phyloP scores from a whole-genome alignment of 2,797 vertebrate genomes.

The Pseudochirops cupreus region DNA sequence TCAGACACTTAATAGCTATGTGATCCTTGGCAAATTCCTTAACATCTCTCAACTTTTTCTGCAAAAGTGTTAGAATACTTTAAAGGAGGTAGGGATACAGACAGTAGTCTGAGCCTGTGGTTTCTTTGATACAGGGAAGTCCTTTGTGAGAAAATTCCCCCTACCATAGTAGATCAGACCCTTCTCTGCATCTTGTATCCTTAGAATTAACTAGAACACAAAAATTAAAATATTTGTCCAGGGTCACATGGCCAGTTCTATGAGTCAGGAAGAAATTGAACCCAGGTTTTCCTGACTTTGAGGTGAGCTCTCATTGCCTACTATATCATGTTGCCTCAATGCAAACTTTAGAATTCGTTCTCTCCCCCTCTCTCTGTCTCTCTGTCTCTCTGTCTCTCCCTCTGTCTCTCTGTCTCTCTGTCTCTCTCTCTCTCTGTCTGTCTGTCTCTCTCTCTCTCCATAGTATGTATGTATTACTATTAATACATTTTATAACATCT shows the following conservation, averaged over 20 bases:
- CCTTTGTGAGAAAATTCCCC: background rate
- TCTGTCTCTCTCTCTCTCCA: no score
- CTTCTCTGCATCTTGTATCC: background rate
- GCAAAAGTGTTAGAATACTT: background rate
- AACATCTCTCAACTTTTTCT: background rate
- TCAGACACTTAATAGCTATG: background rate
- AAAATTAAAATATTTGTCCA: background rate
- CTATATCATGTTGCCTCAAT: no score
- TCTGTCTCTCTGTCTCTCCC: no score
- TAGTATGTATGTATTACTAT: no score
- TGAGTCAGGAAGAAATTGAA: no score
- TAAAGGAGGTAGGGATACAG: background rate
- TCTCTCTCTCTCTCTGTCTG: no score
- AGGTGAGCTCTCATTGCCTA: no score
- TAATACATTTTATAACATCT: no score
- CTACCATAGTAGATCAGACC: background rate
- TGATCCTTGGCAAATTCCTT: background rate
- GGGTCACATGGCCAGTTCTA: background rate
- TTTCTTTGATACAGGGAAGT: background rate
- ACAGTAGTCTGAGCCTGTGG: background rate
- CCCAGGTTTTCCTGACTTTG: no score
- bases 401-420: no score
- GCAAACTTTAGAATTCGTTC: no score
- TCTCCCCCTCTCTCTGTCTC: no score
- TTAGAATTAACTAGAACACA: background rate